Conservation (phyloP, 2,797 vertebrate species). For the Salarias fasciatus region DNA sequence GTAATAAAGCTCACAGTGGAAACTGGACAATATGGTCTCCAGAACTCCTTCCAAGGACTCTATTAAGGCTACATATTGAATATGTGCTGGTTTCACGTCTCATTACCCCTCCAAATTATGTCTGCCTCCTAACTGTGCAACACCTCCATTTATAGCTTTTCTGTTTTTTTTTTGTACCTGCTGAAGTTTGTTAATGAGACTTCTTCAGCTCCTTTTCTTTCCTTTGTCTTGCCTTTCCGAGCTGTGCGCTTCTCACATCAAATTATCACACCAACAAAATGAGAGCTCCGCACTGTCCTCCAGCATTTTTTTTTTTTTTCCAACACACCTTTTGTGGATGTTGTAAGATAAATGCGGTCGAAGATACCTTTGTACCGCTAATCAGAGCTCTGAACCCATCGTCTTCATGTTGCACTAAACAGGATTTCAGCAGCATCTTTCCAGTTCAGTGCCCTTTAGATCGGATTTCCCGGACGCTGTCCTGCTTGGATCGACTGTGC, state of each 20-base stretch:
- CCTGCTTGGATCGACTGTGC: too few relatives aligned
- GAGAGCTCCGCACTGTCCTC: conserved; percentile 10
- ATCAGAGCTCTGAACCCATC: too few relatives aligned
- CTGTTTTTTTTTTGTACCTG: conserved; percentile 7
- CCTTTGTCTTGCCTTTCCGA: conserved; percentile 1
- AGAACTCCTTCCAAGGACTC: conserved; percentile 12
- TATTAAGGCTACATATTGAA: conserved; percentile 13
- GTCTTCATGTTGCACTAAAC: too few relatives aligned
- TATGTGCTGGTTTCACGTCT: conserved; percentile 31
- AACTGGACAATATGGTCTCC: conserved; percentile 12
- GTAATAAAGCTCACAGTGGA: background rate
- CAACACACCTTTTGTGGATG: background rate
- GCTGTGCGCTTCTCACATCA: background rate
- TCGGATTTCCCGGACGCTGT: too few relatives aligned
- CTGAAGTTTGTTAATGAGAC: conserved; percentile 22
- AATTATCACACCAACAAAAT: conserved; percentile 19
- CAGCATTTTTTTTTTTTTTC: conserved; percentile 8
- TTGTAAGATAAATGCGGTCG: conserved; percentile 20
- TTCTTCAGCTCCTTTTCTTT: background rate
- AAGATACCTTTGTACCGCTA: background rate
- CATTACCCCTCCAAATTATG: conserved; percentile 22
- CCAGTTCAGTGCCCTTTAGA: too few relatives aligned
- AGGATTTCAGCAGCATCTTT: too few relatives aligned
- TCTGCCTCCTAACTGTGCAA: conserved; percentile 4
- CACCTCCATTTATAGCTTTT: conserved; percentile 29